These are phyloP conservation scores for Geotria australis DNA, from an alignment of 2,797 vertebrate genomes.

Conservation along the genomic window DNA sequence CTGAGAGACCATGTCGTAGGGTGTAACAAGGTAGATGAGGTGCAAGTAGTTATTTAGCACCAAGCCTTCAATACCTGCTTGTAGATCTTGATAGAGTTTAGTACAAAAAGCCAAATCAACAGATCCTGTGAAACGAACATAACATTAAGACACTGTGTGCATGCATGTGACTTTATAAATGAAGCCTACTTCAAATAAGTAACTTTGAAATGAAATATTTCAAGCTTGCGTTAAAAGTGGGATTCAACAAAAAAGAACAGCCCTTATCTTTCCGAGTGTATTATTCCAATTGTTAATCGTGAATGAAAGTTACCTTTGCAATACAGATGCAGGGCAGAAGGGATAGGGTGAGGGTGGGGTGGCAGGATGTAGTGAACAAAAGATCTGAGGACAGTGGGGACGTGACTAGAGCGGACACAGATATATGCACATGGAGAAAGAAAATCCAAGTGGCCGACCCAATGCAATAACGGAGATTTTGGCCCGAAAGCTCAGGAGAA, in stretches of 20 bases:
- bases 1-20: slow-evolving; percentile 36
- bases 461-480: background rate
- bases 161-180: background rate
- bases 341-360: no score
- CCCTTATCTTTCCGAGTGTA: no score
- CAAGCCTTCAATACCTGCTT: slow-evolving; percentile 46
- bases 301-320: no score
- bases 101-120: slow-evolving; percentile 42
- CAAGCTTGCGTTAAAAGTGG: no score
- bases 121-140: slow-evolving; percentile 18
- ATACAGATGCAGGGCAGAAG: no score
- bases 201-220: no score
- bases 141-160: background rate
- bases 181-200: no score
- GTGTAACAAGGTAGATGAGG: slow-evolving; percentile 54
- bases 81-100: slow-evolving; percentile 40
- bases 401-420: no score
- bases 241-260: no score
- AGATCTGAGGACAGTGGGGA: no score
- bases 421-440: background rate
- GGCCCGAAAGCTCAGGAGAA: background rate
- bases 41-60: slow-evolving; percentile 54
- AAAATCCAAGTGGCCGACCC: background rate
- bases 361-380: no score
- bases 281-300: no score